Evolutionary conservation across 2,888 invertebrate genomes (phyloP).

Genomic region (Amorpha juglandis): DNA sequence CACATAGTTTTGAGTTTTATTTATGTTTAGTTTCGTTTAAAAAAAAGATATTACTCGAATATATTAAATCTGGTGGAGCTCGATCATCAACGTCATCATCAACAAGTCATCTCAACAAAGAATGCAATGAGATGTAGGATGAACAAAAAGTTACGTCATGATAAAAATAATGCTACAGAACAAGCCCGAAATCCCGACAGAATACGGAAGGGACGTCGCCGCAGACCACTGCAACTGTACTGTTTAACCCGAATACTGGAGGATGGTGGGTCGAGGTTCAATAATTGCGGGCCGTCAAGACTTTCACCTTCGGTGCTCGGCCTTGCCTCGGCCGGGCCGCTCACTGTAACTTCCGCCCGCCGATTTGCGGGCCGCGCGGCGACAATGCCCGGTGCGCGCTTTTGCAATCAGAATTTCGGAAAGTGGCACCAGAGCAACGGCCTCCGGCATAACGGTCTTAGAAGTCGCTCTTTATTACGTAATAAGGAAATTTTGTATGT

Average conservation of each 20-base stretch:
- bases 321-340: slow-evolving; percentile 71
- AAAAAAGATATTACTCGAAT: no score
- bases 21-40: background rate
- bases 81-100: no score
- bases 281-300: slow-evolving; percentile 76
- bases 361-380: slow-evolving; percentile 51
- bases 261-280: slow-evolving; percentile 79
- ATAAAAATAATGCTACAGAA: background rate
- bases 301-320: slow-evolving; percentile 82
- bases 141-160: background rate
- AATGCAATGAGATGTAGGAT: background rate
- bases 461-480: slow-evolving; percentile 53
- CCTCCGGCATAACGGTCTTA: slow-evolving; percentile 56
- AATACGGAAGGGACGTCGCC: slow-evolving; percentile 60
- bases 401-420: slow-evolving; percentile 71
- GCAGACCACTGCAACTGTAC: slow-evolving; percentile 36
- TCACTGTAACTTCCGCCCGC: slow-evolving; percentile 72
- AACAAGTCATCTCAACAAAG: background rate
- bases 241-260: slow-evolving; percentile 66
- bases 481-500: slow-evolving; percentile 48
- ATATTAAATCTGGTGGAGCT: background rate
- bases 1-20: slow-evolving; percentile 1
- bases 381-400: slow-evolving; percentile 55
- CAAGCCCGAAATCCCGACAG: slow-evolving; percentile 28
- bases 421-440: slow-evolving; percentile 62